Evolutionary conservation across 2,797 vertebrate species (phyloP), one percentile per base, ranked within the genome.

Genomic region (Urosaurus nigricauda): DNA sequence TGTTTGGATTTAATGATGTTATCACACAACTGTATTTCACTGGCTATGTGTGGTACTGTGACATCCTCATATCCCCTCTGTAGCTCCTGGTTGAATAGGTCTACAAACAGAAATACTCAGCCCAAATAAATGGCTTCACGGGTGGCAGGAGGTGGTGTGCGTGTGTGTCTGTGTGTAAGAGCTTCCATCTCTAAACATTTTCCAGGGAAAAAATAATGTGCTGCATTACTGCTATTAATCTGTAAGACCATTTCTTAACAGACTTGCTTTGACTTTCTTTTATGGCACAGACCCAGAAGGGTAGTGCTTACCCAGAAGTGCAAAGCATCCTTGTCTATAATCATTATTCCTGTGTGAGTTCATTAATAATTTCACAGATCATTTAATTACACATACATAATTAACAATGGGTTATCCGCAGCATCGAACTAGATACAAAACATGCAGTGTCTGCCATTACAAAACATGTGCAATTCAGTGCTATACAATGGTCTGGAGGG

Each of bases 341-440:
- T 79, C 78, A 53, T 58, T n/a, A 79, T 58, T 80, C 56, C 53
- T 79, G 29, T 80, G 79, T 58, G 79, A 35, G 47, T 58, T 79
- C 51, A 79, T 79, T 79, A 53, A 80, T 58, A 78, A 78, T 78
- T 43, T 51, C 75, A 51, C 17, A 35, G 26, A 47, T 40, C 37
- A 40, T 78, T 43, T 78, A 29, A 78, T 43, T 51, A 26, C 40
- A 26, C 24, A 78, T 43, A 47, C 75, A 78, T 47, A 47, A 43
- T 43, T 77, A 78, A 47, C 24, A 78, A 78, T 24, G 11, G 43
- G 43, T 12, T 78, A 47, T 26, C 19, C 24, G 29, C 75, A 77
- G 75, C 29, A 68, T 13, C 13, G 29, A 68, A 68, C 26, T 32
- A 32, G 29, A 68, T 32, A 68, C 29, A 68, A 68, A 68, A 68